Evolutionary conservation across 1,140 invertebrate species (phyloP), one percentile per base, ranked within the genome.

Genomic region (Ctenoplectra terminalis): DNA sequence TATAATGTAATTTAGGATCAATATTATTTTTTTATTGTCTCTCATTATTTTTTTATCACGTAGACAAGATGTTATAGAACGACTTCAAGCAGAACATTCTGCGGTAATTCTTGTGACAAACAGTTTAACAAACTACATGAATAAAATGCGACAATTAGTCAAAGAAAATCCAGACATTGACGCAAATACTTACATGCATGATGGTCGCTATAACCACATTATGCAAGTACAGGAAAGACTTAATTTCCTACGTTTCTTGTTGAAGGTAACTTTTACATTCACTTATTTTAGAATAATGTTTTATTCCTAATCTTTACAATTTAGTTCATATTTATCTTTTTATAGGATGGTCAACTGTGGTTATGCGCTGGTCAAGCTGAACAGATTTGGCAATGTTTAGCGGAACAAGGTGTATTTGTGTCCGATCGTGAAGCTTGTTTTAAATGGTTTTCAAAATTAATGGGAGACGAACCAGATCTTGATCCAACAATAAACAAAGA

Each of bases 361-460:
- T 94, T 99, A 66, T 99, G 98, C 94, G 97, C 98, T 34, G 97
- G 98, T 91, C 98, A 99, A 95, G 98, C 98, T 2, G 98, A 98
- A 92, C 97, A 99, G 95, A 99, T 99, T 85, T 99, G 99, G 99
- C 96, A 98, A 87, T 99, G 98, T 93, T 94, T 99, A 63, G 98
- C 98, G 20, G 98, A 99, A 92, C 97, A 97, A 90, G 98, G 98
- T 11, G 98, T 98, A 2, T 99, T 98, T 92, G 94, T 96, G 5
- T 96, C 96, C 5, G 99, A 99, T 93, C 95, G 98, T 58, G 99
- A 99, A 93, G 97, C 98, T 6, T 99, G 99, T 94, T 99, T 99
- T 94, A 98, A 98, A 89, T 99, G 99, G 99, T 99, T 99, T 94
- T 98, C 98, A n/a, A 98, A 99, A 94, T 94, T 99, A 69, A 99